Percentiles rank a stretch among this genome's conserved stretches.
phyloP scores from a whole-genome alignment of 2,888 invertebrate genomes.

The Dicycla oo region DNA sequence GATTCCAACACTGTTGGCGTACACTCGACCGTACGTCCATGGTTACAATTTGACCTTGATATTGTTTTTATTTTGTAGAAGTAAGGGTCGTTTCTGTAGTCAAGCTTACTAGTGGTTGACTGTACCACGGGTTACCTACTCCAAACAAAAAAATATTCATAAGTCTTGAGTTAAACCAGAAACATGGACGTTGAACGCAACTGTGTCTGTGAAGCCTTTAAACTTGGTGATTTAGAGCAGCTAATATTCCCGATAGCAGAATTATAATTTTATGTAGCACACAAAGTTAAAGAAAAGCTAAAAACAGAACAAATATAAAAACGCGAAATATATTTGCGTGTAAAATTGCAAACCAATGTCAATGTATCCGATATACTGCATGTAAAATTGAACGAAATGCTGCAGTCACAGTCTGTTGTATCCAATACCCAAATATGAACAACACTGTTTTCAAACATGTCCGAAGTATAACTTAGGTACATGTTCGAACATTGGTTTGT shows the following conservation, averaged over 20 bases:
- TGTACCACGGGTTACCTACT: not conserved
- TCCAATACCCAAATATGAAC: constrained; percentile 25
- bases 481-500: constrained; percentile 19
- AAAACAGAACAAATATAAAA: not conserved
- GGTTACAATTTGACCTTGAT: not conserved
- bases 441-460: constrained; percentile 7
- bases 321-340: not conserved
- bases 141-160: constrained; percentile 35
- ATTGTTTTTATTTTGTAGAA: not conserved
- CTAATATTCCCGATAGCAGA: not conserved
- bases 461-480: constrained; percentile 22
- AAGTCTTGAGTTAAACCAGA: constrained; percentile 30
- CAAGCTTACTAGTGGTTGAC: not conserved
- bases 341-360: constrained; percentile 6
- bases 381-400: constrained; percentile 26
- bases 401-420: constrained; percentile 7
- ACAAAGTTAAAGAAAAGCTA: not conserved
- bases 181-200: constrained; percentile 27
- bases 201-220: not conserved
- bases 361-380: constrained; percentile 7
- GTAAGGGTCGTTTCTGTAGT: not conserved
- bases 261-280: not conserved
- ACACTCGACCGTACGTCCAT: not conserved
- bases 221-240: not conserved
- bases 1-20: constrained; percentile 51